A percentile compares a stretch with the other conserved stretches of the same genome.
phyloP scores from a whole-genome alignment of 2,888 invertebrate genomes.

The Phyllotreta cruciferae region DNA sequence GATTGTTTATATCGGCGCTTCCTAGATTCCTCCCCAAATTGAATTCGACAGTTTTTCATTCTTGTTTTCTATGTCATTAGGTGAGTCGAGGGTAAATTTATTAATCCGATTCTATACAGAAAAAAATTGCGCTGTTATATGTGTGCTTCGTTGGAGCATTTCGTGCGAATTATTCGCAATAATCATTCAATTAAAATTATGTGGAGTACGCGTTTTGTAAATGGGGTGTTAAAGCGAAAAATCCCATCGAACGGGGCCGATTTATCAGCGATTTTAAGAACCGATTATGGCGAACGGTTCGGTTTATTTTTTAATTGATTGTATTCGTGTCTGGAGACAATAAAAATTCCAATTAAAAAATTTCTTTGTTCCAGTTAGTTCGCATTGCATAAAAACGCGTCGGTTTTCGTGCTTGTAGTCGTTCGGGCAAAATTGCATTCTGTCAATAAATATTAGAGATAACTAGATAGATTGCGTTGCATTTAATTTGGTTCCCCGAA shows the following conservation, averaged over 20 bases:
- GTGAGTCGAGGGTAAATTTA: conserved; percentile 30
- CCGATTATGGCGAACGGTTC: too few relatives aligned
- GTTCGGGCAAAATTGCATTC: conserved; percentile 5
- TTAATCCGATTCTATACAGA: conserved; percentile 25
- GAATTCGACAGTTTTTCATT: conserved; percentile 52
- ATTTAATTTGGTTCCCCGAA: neutral
- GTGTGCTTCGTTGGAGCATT: too few relatives aligned
- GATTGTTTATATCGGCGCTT: conserved; percentile 55
- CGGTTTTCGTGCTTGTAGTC: conserved; percentile 29
- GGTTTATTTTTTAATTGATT: too few relatives aligned
- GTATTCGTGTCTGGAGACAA: neutral
- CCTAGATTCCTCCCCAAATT: conserved; percentile 53
- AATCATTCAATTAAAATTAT: conserved; percentile 27
- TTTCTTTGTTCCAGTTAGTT: conserved; percentile 4
- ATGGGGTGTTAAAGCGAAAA: neutral
- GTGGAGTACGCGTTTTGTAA: neutral
- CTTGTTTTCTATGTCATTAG: conserved; percentile 44
- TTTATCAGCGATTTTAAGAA: neutral
- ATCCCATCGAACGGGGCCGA: conserved; percentile 2
- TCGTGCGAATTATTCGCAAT: conserved; percentile 31
- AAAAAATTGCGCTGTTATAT: too few relatives aligned
- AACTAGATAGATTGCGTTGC: neutral
- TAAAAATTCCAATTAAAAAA: conserved; percentile 6
- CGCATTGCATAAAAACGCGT: conserved; percentile 19
- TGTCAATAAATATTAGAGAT: neutral